These are phyloP conservation scores for Apostichopus parvimensis DNA, from an alignment of 35 echinoderm and acorn worm species.

Conservation along the genomic window DNA sequence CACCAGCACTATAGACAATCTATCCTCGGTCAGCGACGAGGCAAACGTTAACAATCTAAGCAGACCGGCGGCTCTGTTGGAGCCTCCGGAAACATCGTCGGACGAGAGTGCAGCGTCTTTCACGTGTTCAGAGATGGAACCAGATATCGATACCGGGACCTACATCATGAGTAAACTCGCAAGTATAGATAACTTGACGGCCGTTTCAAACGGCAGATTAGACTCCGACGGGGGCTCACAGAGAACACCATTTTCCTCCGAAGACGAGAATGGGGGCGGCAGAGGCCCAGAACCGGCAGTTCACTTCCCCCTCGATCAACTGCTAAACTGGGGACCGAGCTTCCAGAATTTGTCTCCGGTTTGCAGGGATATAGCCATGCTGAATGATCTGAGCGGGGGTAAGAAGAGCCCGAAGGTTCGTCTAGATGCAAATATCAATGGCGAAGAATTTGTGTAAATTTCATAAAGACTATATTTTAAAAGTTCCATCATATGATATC, in stretches of 20 bases:
- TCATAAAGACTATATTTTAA: neutral
- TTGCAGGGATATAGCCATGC: conserved; percentile 85
- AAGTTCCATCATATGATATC: conserved; percentile 4
- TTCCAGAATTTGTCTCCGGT: conserved; percentile 83
- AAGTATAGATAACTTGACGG: conserved; percentile 67
- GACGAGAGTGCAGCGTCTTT: conserved; percentile 97
- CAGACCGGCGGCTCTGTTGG: conserved; percentile 67
- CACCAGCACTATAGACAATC: conserved; percentile 93
- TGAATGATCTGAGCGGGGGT: conserved; percentile 70
- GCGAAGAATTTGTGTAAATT: conserved; percentile 78
- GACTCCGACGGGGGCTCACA: conserved; percentile 85
- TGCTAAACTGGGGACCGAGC: conserved; percentile 94
- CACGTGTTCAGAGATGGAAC: conserved; percentile 94
- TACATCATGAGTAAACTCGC: conserved; percentile 76
- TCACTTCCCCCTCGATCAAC: conserved; percentile 76
- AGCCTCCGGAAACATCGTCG: conserved; percentile 81
- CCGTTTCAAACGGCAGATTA: conserved; percentile 58
- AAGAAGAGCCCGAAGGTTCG: conserved; percentile 50
- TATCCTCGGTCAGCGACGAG: conserved; percentile 80
- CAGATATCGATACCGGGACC: conserved; percentile 65
- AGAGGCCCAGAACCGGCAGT: conserved; percentile 38
- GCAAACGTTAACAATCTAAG: conserved; percentile 43
- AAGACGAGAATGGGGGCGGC: conserved; percentile 76
- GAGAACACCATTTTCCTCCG: conserved; percentile 85
- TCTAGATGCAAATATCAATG: conserved; percentile 46